These are phyloP conservation scores for Malurus leucopterus DNA, from an alignment of 2,797 vertebrate species.

Conservation along the genomic window DNA sequence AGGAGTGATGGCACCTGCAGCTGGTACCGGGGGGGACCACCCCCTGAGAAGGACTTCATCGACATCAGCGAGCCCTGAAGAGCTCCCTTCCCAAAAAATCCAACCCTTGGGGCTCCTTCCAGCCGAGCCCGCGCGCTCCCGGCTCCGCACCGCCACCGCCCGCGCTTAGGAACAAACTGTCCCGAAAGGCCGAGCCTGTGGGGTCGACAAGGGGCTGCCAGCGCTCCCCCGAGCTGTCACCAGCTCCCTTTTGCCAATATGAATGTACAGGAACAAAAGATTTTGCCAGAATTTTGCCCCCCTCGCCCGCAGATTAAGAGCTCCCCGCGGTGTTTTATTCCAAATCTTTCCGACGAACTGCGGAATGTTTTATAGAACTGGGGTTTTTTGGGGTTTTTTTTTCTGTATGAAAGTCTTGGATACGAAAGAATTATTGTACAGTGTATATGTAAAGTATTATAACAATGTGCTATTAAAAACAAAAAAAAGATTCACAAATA, in stretches of 20 bases:
- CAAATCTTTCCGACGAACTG: not conserved
- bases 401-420: constrained; percentile 25
- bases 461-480: constrained; percentile 36
- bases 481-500: not conserved
- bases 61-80: constrained; percentile 86
- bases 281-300: not conserved
- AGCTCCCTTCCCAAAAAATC: not conserved
- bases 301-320: not conserved
- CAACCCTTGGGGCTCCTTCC: constrained; percentile 4
- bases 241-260: not conserved
- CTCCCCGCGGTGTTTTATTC: not conserved
- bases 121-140: not conserved
- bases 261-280: constrained; percentile 45
- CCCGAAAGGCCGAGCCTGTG: not conserved
- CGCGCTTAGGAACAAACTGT: constrained; percentile 24
- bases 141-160: constrained; percentile 19
- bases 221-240: not conserved
- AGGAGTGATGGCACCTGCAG: constrained; percentile 83
- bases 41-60: constrained; percentile 84
- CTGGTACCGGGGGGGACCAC: constrained; percentile 85
- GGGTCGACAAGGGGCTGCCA: constrained; percentile 17
- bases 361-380: constrained; percentile 22
- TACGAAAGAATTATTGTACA: constrained; percentile 52
- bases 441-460: constrained; percentile 59
- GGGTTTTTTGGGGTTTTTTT: not conserved